These are phyloP conservation scores for Celastrina argiolus DNA, from an alignment of 2,888 invertebrate genomes.

Conservation along the genomic window DNA sequence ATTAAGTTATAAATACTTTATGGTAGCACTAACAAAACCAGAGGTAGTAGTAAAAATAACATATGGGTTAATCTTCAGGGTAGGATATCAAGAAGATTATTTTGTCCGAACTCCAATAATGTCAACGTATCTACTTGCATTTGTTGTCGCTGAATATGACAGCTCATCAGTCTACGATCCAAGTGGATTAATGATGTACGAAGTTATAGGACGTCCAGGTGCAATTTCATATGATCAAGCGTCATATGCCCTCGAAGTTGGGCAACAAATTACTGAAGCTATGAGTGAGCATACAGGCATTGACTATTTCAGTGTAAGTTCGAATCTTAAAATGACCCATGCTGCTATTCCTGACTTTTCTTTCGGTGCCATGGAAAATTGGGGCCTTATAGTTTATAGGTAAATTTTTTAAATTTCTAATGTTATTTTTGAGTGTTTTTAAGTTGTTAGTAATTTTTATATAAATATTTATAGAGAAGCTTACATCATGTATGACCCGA, in stretches of 20 bases:
- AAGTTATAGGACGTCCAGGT: slow-evolving; percentile 66
- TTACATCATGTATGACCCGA: background rate
- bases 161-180: slow-evolving; percentile 28
- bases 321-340: slow-evolving; percentile 79
- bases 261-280: slow-evolving; percentile 57
- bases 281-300: slow-evolving; percentile 78
- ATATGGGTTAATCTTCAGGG: slow-evolving; percentile 37
- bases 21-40: too few species aligned
- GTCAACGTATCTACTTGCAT: slow-evolving; percentile 84
- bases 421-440: background rate
- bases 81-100: slow-evolving; percentile 49
- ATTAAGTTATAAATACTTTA: background rate
- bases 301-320: slow-evolving; percentile 64
- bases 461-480: background rate
- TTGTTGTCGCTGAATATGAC: slow-evolving; percentile 81
- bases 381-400: slow-evolving; percentile 89
- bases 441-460: slow-evolving; percentile 44
- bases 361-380: slow-evolving; percentile 91
- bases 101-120: slow-evolving; percentile 64
- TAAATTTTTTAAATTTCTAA: slow-evolving; percentile 37
- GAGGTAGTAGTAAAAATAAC: background rate
- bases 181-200: slow-evolving; percentile 42
- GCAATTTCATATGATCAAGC: slow-evolving; percentile 56
- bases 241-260: slow-evolving; percentile 59
- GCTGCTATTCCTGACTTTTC: slow-evolving; percentile 87